phyloP scores from a whole-genome alignment of 2,113 vertebrate genomes.

The Lepus timidus region DNA sequence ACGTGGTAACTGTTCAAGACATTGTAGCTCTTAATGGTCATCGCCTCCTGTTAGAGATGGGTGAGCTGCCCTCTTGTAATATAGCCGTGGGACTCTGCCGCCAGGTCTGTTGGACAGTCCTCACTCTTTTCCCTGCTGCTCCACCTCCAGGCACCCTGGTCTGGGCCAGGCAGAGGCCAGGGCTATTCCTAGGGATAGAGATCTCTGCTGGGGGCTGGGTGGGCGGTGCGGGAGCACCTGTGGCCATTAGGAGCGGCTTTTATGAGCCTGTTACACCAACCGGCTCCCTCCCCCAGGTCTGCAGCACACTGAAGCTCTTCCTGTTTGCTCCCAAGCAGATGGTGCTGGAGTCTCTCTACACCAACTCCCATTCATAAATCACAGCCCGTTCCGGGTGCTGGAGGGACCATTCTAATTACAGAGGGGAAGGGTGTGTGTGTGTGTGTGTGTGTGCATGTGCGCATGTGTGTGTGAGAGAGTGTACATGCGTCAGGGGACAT shows the following conservation, averaged over 20 bases:
- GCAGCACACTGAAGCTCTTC: constrained; percentile 87
- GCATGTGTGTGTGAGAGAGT: neutral
- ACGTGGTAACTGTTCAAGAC: neutral
- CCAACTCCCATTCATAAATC: constrained; percentile 89
- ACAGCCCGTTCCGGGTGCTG: constrained; percentile 81
- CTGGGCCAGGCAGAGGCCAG: neutral
- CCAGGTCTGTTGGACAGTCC: neutral
- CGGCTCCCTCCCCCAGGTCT: constrained; percentile 87
- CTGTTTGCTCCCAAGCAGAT: constrained; percentile 90
- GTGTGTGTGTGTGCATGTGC: neutral
- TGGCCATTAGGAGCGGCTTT: constrained; percentile 89
- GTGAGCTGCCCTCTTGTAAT: neutral
- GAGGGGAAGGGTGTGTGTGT: neutral
- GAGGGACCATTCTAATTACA: constrained; percentile 86
- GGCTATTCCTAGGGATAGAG: neutral
- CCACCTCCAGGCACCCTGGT: neutral
- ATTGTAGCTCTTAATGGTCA: neutral
- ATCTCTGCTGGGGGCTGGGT: neutral
- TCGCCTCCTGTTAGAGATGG: neutral
- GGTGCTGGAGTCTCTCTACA: constrained; percentile 89
- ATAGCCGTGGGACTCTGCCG: neutral
- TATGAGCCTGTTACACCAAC: constrained; percentile 88
- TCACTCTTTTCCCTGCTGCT: neutral
- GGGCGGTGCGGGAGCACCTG: constrained; percentile 85
- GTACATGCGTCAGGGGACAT: neutral